Percentiles rank a stretch among this genome's conserved stretches.
Conservation (phyloP, 2,797 vertebrate genomes). For the Falco columbarius region DNA sequence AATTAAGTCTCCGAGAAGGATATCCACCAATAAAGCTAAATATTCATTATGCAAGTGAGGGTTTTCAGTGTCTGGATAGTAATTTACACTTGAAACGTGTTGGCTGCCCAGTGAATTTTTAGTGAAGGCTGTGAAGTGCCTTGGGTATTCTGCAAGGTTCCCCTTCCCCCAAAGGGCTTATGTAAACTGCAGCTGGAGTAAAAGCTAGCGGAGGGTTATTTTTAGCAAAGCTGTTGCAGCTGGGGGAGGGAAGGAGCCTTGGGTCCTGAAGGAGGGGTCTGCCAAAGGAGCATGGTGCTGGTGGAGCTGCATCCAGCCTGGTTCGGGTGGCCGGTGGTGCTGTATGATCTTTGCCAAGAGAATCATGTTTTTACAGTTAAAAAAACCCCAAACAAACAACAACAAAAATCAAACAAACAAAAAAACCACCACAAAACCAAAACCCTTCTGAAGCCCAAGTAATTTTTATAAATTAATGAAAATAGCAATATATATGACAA, state of each 20-base stretch:
- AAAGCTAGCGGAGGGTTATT: conserved; percentile 79
- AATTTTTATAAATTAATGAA: not conserved
- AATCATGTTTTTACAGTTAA: not conserved
- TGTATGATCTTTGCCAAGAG: not conserved
- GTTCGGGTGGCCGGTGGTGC: not conserved
- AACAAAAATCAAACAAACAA: no score
- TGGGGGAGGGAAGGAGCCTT: not conserved
- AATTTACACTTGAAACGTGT: not conserved
- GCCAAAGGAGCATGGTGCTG: not conserved
- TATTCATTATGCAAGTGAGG: not conserved
- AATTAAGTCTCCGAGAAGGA: not conserved
- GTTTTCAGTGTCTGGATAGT: not conserved
- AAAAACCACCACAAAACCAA: no score
- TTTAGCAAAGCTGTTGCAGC: conserved; percentile 79
- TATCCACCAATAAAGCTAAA: not conserved
- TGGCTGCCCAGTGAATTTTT: not conserved
- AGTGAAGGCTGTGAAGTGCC: conserved; percentile 58
- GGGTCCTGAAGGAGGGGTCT: not conserved
- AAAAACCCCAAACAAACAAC: not conserved
- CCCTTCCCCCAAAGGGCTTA: conserved; percentile 79
- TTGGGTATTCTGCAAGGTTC: conserved; percentile 82
- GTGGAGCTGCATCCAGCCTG: not conserved
- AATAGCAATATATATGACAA: fast-evolving
- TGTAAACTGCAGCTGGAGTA: conserved; percentile 81
- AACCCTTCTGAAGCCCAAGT: not conserved